These are phyloP conservation scores for Lumbricus terrestris DNA, from an alignment of 2,888 invertebrate species.

Conservation along the genomic window DNA sequence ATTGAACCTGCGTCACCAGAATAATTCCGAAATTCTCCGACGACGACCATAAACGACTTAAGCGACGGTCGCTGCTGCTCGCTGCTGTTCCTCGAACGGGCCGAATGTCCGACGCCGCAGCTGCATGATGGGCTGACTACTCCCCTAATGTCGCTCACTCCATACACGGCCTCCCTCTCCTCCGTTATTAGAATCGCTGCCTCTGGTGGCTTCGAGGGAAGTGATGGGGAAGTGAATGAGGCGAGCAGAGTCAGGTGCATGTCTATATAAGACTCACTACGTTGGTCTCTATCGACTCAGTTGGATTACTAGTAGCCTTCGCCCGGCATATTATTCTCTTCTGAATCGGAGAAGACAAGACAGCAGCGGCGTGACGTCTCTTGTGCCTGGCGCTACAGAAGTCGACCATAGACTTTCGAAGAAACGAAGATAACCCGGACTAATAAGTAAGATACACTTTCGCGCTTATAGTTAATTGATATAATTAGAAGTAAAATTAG, in stretches of 20 bases:
- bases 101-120: neutral
- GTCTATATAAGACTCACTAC: neutral
- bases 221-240: neutral
- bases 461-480: neutral
- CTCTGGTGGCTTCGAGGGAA: neutral
- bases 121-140: neutral
- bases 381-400: neutral
- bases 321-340: neutral
- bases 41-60: neutral
- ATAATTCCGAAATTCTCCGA: neutral
- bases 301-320: neutral
- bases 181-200: neutral
- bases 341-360: neutral
- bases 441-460: neutral
- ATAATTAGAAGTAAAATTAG: too few relatives aligned
- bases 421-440: neutral
- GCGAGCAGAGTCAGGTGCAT: neutral
- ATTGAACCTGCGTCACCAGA: neutral
- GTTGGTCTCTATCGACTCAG: neutral
- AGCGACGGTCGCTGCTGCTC: neutral
- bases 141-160: neutral
- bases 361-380: neutral
- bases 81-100: neutral
- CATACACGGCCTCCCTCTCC: neutral
- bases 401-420: neutral